Evolutionary conservation across 2,113 vertebrate species (phyloP), one percentile per base, ranked within the genome.

Genomic region (Poicephalus gulielmi): DNA sequence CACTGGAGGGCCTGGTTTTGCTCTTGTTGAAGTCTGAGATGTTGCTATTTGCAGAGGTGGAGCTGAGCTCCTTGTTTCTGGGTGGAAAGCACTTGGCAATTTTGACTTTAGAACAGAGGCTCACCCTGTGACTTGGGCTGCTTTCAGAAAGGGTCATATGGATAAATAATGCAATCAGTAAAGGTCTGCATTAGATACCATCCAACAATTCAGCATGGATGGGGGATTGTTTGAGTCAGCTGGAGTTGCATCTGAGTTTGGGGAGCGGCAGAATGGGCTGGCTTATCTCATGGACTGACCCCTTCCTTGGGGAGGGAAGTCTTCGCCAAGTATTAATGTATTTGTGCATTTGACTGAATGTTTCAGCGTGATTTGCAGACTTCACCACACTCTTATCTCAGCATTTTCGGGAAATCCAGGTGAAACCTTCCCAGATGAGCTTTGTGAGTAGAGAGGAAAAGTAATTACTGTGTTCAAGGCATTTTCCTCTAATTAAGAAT

Each of bases 401-500:
- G 31, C 6, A 1, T 41, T 94, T 87, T 71, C 62, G 93, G 70
- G 79, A 83, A 93, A 94, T 69, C 35, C 20, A 83, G 64, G 76
- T 90, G 37, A 77, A 90, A 76, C n/a, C 69, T 86, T 94, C 75
- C 70, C 62, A 90, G 93, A 79, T 46, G 66, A 91, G 39, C 35
- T 93, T 83, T 85, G 74, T 94, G 67, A 89, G 39, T 62, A 15
- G 30, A 16, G 28, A 28, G 3, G 1, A 2, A 35, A 39, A 62
- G 41, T 70, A 90, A 93, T 94, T 86, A 78, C 60, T 41, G 1
- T 27, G n/a, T 57, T 88, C 49, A 83, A 73, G 71, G 92, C 28
- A 35, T 90, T 96, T 92, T 93, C 69, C 57, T 91, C 62, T 89
- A 92, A 91, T 90, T 86, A 88, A 95, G 92, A 95, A 66, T 74